Conservation (phyloP, 2,113 vertebrate genomes). For the Bubalus kerabau region DNA sequence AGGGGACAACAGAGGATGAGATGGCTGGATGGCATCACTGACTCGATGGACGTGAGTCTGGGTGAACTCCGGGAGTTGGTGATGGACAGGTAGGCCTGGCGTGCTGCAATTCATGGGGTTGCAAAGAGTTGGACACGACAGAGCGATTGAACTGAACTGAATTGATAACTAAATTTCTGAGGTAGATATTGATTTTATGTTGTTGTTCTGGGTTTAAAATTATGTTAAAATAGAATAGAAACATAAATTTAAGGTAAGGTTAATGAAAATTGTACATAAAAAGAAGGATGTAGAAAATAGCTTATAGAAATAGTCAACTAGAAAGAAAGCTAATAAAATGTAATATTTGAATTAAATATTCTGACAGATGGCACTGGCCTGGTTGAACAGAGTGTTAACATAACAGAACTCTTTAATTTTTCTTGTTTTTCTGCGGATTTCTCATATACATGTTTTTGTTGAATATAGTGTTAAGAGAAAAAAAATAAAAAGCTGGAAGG, state of each 20-base stretch:
- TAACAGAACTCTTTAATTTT: neutral
- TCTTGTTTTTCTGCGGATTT: neutral
- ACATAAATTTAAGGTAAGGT: neutral
- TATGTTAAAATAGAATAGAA: neutral
- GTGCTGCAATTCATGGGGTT: too few species aligned
- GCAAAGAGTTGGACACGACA: too few species aligned
- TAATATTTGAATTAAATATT: conserved; percentile 9
- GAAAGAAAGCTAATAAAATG: neutral
- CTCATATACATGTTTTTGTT: neutral
- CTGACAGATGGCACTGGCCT: neutral
- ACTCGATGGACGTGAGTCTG: too few species aligned
- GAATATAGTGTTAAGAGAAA: neutral
- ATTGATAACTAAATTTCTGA: neutral
- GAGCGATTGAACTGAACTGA: too few species aligned
- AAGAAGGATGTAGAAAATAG: neutral
- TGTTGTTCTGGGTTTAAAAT: neutral
- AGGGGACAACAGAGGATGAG: too few species aligned
- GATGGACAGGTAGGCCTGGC: too few species aligned
- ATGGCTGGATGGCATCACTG: too few species aligned
- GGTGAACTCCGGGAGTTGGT: too few species aligned
- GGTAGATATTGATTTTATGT: neutral
- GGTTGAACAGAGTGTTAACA: neutral
- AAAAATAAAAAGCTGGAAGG: neutral
- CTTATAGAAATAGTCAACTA: neutral
- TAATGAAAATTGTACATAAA: neutral